Evolutionary conservation across 2,113 vertebrate genomes (phyloP).

Genomic region (Macaca nemestrina): DNA sequence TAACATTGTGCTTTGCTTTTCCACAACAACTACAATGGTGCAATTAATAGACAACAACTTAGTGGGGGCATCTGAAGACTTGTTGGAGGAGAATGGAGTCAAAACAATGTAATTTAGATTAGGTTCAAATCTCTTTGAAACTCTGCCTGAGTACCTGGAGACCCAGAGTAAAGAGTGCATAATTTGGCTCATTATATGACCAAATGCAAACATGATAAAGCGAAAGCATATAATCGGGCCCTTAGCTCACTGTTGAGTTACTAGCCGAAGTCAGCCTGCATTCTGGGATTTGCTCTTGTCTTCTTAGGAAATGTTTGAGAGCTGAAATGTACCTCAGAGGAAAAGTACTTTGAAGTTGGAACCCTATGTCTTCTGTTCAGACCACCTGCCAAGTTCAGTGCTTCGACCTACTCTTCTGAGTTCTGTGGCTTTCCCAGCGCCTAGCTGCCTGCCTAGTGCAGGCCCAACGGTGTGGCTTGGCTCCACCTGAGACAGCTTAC

Average conservation of each 20-base stretch:
- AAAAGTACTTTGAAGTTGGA: background rate
- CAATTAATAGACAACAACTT: background rate
- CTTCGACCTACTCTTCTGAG: background rate
- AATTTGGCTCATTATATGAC: background rate
- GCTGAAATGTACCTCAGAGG: background rate
- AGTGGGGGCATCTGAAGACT: background rate
- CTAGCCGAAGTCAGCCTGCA: background rate
- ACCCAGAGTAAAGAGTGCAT: background rate
- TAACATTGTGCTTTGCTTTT: background rate
- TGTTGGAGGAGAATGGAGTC: background rate
- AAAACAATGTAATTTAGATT: background rate
- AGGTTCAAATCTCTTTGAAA: background rate
- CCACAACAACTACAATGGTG: background rate
- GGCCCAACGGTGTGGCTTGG: rapidly evolving
- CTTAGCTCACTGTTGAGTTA: background rate
- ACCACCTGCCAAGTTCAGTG: background rate
- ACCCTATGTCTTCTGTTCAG: background rate
- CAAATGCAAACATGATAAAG: background rate
- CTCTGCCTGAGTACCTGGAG: background rate
- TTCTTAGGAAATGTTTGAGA: background rate
- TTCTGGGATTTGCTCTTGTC: background rate
- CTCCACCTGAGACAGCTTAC: background rate
- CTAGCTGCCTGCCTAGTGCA: rapidly evolving
- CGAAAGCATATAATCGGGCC: background rate
- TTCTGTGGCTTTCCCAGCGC: background rate